These are phyloP conservation scores for Masnerella sp. DNA, from an alignment of 2,888 invertebrate species.

Conservation along the genomic window DNA sequence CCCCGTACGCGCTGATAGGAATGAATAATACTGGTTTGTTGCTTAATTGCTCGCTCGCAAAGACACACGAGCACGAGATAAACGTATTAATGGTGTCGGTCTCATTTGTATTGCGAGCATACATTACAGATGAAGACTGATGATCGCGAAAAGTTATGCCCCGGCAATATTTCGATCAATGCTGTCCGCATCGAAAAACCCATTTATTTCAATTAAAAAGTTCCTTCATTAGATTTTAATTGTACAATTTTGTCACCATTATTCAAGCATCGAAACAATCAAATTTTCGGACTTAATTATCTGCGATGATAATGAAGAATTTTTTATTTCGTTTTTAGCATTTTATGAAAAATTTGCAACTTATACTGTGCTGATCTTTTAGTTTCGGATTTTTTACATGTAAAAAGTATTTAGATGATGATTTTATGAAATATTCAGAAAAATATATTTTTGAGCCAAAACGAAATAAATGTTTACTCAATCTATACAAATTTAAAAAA, in stretches of 20 bases:
- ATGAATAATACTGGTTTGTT: slow-evolving; percentile 55
- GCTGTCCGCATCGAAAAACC: slow-evolving; percentile 35
- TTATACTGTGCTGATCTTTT: too few relatives aligned
- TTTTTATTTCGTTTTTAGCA: too few relatives aligned
- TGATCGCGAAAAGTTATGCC: slow-evolving; percentile 41
- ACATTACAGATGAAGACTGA: slow-evolving; percentile 50
- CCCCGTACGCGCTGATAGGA: slow-evolving; percentile 65
- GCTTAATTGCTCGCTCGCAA: slow-evolving; percentile 39
- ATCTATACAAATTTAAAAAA: too few relatives aligned
- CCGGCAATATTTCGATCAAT: slow-evolving; percentile 34
- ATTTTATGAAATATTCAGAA: too few relatives aligned
- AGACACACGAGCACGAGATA: slow-evolving; percentile 55
- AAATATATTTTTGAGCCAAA: too few relatives aligned
- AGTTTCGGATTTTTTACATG: too few relatives aligned
- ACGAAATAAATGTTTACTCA: too few relatives aligned
- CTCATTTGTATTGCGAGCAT: slow-evolving; percentile 33
- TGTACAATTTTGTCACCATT: slow-evolving; percentile 30
- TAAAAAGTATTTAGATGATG: too few relatives aligned
- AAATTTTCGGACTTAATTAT: slow-evolving; percentile 5
- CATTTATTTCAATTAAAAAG: slow-evolving; percentile 51
- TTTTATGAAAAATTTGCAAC: too few relatives aligned
- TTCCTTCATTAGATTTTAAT: slow-evolving; percentile 40
- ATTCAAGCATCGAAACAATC: slow-evolving; percentile 17
- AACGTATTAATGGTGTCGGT: slow-evolving; percentile 34
- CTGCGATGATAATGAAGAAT: slow-evolving; percentile 4